Percentiles rank a stretch among this genome's conserved stretches.
phyloP scores from a whole-genome alignment of 2,797 vertebrate species.

The Stomatorhinus walkeri region DNA sequence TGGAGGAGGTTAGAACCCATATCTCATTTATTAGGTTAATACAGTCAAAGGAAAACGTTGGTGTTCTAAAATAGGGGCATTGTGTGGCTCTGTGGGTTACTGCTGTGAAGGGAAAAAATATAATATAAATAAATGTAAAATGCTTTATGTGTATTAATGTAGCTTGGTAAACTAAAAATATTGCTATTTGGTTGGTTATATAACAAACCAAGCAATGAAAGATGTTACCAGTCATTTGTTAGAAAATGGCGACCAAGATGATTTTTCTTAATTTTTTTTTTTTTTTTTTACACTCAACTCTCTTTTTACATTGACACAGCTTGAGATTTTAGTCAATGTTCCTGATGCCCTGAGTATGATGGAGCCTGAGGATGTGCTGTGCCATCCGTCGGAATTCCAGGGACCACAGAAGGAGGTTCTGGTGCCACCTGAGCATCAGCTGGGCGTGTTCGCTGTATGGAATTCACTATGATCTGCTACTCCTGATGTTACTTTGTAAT shows the following conservation, averaged over 20 bases:
- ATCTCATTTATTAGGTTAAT: background rate
- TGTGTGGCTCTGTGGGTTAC: background rate
- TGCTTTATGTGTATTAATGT: background rate
- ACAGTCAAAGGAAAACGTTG: background rate
- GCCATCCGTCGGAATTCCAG: conserved; percentile 46
- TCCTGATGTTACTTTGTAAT: background rate
- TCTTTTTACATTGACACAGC: conserved; percentile 50
- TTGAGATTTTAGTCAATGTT: conserved; percentile 75
- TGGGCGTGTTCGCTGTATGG: conserved; percentile 70
- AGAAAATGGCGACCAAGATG: background rate
- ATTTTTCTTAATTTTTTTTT: background rate
- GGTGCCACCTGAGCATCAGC: conserved; percentile 59
- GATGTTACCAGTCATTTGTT: background rate
- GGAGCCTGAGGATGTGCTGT: conserved; percentile 54
- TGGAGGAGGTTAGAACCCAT: conserved; percentile 74
- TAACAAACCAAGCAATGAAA: background rate
- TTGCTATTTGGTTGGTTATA: background rate
- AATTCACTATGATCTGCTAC: background rate
- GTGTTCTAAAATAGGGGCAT: background rate
- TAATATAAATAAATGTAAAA: background rate
- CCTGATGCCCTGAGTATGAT: conserved; percentile 60
- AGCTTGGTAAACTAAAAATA: background rate
- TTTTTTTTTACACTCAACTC: background rate
- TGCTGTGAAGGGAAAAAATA: background rate
- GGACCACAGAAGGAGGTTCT: conserved; percentile 47